A percentile compares a stretch with the other conserved stretches of the same genome.
Conservation (phyloP, 1,140 invertebrate species). For the Apocrypta bakeri region DNA sequence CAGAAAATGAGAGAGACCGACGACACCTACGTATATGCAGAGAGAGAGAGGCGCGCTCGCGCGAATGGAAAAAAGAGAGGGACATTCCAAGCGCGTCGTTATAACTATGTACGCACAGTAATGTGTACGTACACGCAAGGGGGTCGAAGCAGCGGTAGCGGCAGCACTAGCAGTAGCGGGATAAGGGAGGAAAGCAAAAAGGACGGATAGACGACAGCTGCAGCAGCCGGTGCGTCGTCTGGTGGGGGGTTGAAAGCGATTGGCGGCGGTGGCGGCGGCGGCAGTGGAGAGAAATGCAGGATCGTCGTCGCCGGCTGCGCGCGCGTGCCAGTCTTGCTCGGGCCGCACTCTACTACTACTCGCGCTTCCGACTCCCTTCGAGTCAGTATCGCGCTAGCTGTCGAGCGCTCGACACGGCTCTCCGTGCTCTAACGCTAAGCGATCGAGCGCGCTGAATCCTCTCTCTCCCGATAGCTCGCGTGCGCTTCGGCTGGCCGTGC, state of each 20-base stretch:
- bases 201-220: not conserved
- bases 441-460: no score
- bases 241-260: not conserved
- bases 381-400: slow-evolving; percentile 45
- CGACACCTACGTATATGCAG: not conserved
- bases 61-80: not conserved
- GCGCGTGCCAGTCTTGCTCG: slow-evolving; percentile 42
- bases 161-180: not conserved
- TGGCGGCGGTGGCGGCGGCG: not conserved
- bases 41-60: no score
- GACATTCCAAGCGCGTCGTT: not conserved
- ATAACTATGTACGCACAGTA: not conserved
- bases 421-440: not conserved
- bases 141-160: not conserved
- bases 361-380: not conserved
- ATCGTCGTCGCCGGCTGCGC: not conserved
- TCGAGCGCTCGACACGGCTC: slow-evolving; percentile 11
- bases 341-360: slow-evolving; percentile 1
- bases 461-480: no score
- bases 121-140: not conserved
- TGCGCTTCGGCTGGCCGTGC: no score
- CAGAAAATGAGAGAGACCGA: not conserved
- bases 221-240: not conserved
- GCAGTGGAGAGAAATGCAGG: not conserved
- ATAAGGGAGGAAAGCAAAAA: not conserved